phyloP scores from a whole-genome alignment of 2,888 invertebrate species.

The Pyrrhosoma nymphula region DNA sequence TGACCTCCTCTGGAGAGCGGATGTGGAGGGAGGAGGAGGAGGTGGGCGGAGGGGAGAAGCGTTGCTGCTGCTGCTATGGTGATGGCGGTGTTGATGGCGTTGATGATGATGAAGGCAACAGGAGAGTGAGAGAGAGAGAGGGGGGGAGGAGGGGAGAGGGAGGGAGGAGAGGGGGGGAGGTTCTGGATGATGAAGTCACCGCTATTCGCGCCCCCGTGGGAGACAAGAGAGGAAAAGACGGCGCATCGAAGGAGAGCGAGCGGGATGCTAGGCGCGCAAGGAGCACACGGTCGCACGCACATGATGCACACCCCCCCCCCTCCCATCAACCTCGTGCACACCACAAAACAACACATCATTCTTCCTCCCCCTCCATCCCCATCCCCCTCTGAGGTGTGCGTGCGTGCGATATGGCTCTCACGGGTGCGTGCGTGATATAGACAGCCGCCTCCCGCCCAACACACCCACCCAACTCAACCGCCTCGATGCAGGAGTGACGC shows the following conservation, averaged over 20 bases:
- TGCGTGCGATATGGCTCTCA: too few species aligned
- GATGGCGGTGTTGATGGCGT: background rate
- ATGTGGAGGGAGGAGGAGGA: background rate
- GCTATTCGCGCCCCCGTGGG: conserved; percentile 18
- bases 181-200: background rate
- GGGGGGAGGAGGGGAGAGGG: background rate
- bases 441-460: too few species aligned
- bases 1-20: background rate
- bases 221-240: background rate
- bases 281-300: too few species aligned
- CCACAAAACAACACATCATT: too few species aligned
- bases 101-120: conserved; percentile 19
- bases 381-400: too few species aligned
- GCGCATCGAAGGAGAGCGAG: background rate
- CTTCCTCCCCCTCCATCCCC: too few species aligned
- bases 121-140: background rate
- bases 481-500: too few species aligned
- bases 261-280: background rate
- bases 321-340: too few species aligned
- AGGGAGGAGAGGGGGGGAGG: background rate
- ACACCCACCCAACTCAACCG: too few species aligned
- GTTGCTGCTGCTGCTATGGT: background rate
- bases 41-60: background rate
- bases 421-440: too few species aligned
- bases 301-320: too few species aligned